Base-by-base conservation (phyloP, 35 echinoderm and acorn worm genomes). In the Chiridota heheva region DNA sequence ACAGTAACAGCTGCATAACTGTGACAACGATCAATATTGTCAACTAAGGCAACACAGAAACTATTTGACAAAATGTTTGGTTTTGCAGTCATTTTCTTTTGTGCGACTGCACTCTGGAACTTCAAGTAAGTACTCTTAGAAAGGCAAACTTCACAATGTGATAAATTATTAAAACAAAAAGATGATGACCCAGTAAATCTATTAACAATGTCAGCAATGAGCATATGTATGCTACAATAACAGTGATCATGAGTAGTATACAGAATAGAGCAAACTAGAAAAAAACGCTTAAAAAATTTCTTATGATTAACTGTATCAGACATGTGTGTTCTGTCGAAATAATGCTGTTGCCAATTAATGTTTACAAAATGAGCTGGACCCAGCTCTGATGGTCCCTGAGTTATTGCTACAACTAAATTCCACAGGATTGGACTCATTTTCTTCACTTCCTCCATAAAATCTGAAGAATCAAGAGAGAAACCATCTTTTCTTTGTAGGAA, bases 131-230 rank as follows among this genome's bases (percentile, higher is more conserved):
- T 59, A 73, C 48, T 60, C 26, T 84, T 84, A 41, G 82, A 84
- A 4, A 63, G 38, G 28, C 34, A 62, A 26, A 75, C 38, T 20
- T 59, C 82, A 85, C 73, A 75, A 27, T 56, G 33, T 1, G 57
- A 74, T 2, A 85, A 26, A 12, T 58, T 36, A 20, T 42, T 55
- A 32, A 74, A 73, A 40, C 82, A 75, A 28, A 16, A 22, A 24
- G 67, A 60, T 12, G 68, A 84, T 37, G 82, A 84, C 6, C 38
- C 35, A 27, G 68, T 40, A 40, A 72, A 84, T 48, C 68, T 84
- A 69, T 84, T 69, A n/a, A 73, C 41, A 42, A 84, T 70, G 57
- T 84, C 82, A 59, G 67, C 39, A 30, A 84, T 16, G 2, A 67
- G 42, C 7, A 84, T 26, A 60, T 84, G 82, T 26, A 60, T 12